Base-by-base conservation (phyloP, 2,888 invertebrate genomes). In the Plagodis dolabraria region DNA sequence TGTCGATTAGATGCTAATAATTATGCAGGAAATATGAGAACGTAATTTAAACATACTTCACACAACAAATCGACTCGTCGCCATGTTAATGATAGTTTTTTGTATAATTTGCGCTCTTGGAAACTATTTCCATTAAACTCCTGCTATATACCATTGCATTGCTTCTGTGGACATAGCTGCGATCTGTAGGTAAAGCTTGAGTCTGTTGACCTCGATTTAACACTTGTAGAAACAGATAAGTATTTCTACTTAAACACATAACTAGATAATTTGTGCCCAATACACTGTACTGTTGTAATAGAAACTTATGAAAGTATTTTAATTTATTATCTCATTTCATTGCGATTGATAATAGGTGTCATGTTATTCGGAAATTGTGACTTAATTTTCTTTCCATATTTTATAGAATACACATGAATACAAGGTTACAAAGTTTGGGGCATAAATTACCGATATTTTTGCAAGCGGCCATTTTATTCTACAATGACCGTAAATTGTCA, bases 161-260 rank as follows among this genome's bases (percentile, higher is more conserved):
- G 38, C 38, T 38, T 1, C 1, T 38, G 12, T 12, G 0, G 12
- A 44, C 12, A 12, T 12, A 44, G n/a, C 43, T 44, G 43, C 7
- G 38, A 38, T 9, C 22, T 22, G 22, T 22, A 22, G 22, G 4
- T 22, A 22, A 53, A 47, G 33, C 45, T 56, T 49, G 11, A 45
- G 40, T 49, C 33, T 22, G 6, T 38, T 46, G 40, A 46, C 50
- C 50, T 50, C 8, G 34, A 34, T 50, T 8, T n/a, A 46, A 50
- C 56, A 56, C 56, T 56, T 56, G 56, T 40, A n/a, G 40, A 56
- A 56, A 50, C 46, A 46, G 12, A 45, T 33, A 47, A 8, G 6
- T 47, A n/a, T 6, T 34, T 7, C 33, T 40, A 40, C 12, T 34
- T 10, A 47, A 38, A 53, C 47, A 47, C 45, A 11, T 22, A 22